Conservation (phyloP, 2,888 invertebrate genomes). For the Rotaria magnacalcarata region DNA sequence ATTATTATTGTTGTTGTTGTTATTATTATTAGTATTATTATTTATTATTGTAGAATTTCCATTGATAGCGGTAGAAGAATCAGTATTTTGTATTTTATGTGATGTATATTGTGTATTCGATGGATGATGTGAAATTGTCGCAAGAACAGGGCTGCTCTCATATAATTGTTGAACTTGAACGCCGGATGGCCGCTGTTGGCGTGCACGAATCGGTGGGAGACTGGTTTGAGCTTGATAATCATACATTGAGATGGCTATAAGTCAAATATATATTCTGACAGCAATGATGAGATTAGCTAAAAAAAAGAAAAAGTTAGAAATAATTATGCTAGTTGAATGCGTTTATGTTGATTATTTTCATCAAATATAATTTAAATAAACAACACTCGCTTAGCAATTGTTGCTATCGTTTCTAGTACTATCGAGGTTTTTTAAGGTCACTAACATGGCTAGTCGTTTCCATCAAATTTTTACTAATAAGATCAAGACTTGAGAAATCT, state of each 20-base stretch:
- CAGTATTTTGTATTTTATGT: neutral
- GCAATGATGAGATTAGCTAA: neutral
- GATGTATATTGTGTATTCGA: neutral
- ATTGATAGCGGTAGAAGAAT: constrained; percentile 25
- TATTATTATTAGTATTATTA: neutral
- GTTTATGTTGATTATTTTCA: too few species aligned
- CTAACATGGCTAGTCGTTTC: neutral
- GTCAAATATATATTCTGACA: neutral
- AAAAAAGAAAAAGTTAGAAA: neutral
- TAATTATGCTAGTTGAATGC: too few species aligned
- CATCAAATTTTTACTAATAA: neutral
- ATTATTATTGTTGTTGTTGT: neutral
- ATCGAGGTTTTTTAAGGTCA: too few species aligned
- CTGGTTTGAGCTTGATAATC: constrained; percentile 32
- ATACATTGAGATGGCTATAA: neutral
- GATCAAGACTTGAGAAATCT: neutral
- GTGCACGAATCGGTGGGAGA: constrained; percentile 29
- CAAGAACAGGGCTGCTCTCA: constrained; percentile 33
- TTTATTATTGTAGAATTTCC: neutral
- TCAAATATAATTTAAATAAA: neutral
- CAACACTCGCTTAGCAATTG: neutral
- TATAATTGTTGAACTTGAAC: constrained; percentile 46
- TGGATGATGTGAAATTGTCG: neutral
- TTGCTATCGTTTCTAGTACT: neutral
- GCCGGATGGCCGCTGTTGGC: constrained; percentile 34